A percentile compares a stretch with the other conserved stretches of the same genome.
These are phyloP conservation scores for Lithobates sylvaticus DNA, from an alignment of 2,797 vertebrate genomes.

Conservation along the genomic window DNA sequence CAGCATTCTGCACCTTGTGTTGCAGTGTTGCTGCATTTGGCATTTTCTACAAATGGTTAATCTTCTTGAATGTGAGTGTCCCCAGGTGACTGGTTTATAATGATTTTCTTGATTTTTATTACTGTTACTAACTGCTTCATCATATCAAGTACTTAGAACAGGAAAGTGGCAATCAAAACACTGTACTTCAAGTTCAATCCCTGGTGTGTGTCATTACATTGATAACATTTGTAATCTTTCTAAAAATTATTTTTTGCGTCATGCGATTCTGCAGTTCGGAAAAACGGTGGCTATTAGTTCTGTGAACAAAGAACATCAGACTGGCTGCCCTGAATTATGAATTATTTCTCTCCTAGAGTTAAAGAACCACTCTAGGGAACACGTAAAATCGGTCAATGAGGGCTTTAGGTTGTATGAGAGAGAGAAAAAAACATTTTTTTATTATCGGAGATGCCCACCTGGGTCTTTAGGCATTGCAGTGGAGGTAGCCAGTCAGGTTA, in stretches of 20 bases:
- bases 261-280: neutral
- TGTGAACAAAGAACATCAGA: neutral
- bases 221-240: neutral
- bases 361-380: too few relatives aligned
- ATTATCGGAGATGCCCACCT: too few relatives aligned
- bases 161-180: neutral
- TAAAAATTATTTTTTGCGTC: neutral
- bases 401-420: too few relatives aligned
- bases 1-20: too few relatives aligned
- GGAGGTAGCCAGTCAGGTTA: too few relatives aligned
- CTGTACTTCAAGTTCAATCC: neutral
- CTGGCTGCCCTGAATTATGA: neutral
- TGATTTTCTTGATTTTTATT: neutral
- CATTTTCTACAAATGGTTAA: too few relatives aligned
- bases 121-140: neutral
- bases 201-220: neutral
- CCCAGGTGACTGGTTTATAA: constrained; percentile 1
- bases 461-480: too few relatives aligned
- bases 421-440: too few relatives aligned
- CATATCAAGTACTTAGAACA: constrained; percentile 8
- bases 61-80: neutral
- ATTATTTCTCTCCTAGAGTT: neutral
- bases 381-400: too few relatives aligned
- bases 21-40: too few relatives aligned
- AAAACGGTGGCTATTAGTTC: neutral